Evolutionary conservation across 2,797 vertebrate species (phyloP), one percentile per base, ranked within the genome.

Genomic region (Acomys russatus): DNA sequence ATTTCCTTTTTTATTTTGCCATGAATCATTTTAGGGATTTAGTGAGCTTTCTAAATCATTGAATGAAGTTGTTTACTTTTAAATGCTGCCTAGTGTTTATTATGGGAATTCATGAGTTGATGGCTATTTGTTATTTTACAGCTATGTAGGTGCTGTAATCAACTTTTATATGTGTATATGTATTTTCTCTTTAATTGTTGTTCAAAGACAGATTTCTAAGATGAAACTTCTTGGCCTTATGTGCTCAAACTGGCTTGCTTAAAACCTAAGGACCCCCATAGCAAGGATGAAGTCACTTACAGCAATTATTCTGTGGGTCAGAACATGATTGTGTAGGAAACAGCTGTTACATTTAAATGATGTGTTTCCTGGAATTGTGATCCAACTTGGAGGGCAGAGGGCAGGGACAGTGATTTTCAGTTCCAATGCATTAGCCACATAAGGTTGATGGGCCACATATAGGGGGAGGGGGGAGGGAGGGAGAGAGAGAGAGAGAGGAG

Each of bases 191-290:
- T 4, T 35, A 89, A 6, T 33, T 84, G 49, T 77, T 44, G 77
- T 63, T 92, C 92, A 61, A 77, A 84, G 59, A 86, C 6, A 79
- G 2, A 79, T 83, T 83, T 95, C 44, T 88, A 78, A 84, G 83
- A 56, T 82, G 33, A 30, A 92, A 88, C 51, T 71, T 78, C 49
- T 9, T 94, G 84, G 84, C 30, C 8, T 71, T n/a, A 5, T 17
- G 28, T 18, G 51, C n/a, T 93, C 54, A 91, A 86, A 92, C 12
- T 17, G 1, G 28, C 38, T 96, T 79, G 68, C 33, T 63, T 89
- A 8, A 0, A 66, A 14, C 23, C 23, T 86, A 59, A 64, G 3
- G 4, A 6, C 3, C 2, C 11, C 63, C 10, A 33, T 1, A 38
- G 17, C 6, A 64, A 44, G 59, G 17, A 18, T 74, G 23, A 86